Conservation (phyloP, 2,888 invertebrate genomes). For the Pilophorus perplexus region DNA sequence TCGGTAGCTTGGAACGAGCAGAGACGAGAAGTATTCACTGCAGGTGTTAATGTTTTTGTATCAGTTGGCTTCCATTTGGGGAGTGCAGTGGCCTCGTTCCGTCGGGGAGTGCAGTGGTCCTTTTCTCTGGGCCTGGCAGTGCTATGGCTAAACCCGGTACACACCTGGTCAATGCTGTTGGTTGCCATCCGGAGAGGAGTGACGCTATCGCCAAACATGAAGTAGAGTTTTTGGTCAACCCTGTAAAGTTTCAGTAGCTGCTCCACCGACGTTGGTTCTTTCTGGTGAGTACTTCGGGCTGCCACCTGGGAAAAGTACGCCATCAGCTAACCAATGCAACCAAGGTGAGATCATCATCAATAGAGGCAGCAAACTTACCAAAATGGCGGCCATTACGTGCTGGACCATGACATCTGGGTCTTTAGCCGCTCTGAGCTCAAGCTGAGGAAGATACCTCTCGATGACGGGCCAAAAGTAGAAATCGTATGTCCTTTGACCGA, state of each 20-base stretch:
- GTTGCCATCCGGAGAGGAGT: slow-evolving; percentile 42
- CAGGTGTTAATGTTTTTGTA: too few species aligned
- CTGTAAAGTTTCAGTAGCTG: slow-evolving; percentile 30
- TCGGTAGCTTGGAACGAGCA: too few species aligned
- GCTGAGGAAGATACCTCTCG: slow-evolving; percentile 45
- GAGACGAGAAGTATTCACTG: too few species aligned
- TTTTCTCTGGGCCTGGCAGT: too few species aligned
- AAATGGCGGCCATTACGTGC: slow-evolving; percentile 46
- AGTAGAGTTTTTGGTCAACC: slow-evolving; percentile 46
- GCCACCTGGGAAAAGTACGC: slow-evolving; percentile 43
- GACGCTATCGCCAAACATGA: slow-evolving; percentile 46
- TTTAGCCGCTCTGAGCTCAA: slow-evolving; percentile 40
- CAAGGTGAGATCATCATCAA: background rate
- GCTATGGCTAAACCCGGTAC: too few species aligned
- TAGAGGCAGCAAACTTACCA: slow-evolving; percentile 39
- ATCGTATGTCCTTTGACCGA: slow-evolving; percentile 44
- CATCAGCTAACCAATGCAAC: background rate
- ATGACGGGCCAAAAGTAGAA: slow-evolving; percentile 46
- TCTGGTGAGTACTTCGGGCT: slow-evolving; percentile 43
- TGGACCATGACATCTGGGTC: slow-evolving; percentile 44
- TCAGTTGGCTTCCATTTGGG: too few species aligned
- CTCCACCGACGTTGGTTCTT: slow-evolving; percentile 34
- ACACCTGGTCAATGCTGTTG: slow-evolving; percentile 1
- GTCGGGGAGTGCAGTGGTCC: too few species aligned
- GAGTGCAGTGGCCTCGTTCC: too few species aligned